phyloP scores from a whole-genome alignment of 2,797 vertebrate species.

The Anomalospiza imberbis region DNA sequence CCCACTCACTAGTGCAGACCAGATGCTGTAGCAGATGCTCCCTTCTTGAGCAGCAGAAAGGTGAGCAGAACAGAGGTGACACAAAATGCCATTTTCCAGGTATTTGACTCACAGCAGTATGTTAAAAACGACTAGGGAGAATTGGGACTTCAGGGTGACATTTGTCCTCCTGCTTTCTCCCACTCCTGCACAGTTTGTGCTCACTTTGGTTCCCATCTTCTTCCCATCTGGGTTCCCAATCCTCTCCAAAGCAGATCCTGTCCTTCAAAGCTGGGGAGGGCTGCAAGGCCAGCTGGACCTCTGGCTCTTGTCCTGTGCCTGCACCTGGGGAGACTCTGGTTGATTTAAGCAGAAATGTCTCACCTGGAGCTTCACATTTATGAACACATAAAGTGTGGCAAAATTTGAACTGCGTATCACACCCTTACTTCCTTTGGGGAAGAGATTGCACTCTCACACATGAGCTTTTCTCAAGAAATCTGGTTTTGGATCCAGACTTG shows the following conservation, averaged over 20 bases:
- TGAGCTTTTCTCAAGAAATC: not conserved
- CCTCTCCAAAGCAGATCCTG: not conserved
- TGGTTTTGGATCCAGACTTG: not conserved
- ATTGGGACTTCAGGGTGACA: not conserved
- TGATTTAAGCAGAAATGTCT: not conserved
- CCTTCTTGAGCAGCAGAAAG: not conserved
- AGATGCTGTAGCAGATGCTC: not conserved
- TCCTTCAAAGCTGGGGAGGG: not conserved
- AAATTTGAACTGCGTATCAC: not conserved
- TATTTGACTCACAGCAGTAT: not conserved
- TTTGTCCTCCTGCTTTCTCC: not conserved
- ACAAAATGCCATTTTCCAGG: not conserved
- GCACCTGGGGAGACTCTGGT: not conserved
- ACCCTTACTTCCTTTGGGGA: not conserved
- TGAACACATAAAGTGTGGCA: not conserved
- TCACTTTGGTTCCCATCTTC: not conserved
- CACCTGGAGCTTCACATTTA: not conserved
- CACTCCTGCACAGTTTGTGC: not conserved
- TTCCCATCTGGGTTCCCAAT: not conserved
- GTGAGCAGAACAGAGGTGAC: not conserved
- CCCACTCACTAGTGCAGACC: not conserved
- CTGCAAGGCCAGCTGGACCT: not conserved
- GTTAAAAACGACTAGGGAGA: not conserved
- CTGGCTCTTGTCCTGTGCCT: not conserved
- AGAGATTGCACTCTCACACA: not conserved